These are phyloP conservation scores for Spizaetus ornatus DNA, from an alignment of 2,113 vertebrate species.

Conservation along the genomic window DNA sequence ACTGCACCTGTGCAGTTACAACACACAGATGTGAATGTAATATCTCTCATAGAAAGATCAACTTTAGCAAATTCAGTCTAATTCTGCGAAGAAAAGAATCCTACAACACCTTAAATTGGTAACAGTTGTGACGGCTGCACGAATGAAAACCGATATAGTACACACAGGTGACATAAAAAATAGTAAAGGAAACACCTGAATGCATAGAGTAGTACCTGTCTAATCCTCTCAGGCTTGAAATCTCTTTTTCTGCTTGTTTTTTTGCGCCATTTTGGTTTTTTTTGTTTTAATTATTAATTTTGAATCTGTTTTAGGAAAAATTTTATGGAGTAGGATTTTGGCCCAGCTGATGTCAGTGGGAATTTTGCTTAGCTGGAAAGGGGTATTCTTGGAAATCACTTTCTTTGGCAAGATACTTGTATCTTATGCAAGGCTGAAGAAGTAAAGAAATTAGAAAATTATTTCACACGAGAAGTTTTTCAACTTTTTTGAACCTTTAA, in stretches of 20 bases:
- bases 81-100: not conserved
- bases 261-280: not conserved
- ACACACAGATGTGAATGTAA: not conserved
- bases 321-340: not conserved
- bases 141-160: no score
- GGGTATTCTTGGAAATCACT: not conserved
- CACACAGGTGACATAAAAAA: not conserved
- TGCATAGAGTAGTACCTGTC: no score
- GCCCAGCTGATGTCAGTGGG: not conserved
- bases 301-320: not conserved
- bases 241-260: not conserved
- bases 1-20: not conserved
- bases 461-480: not conserved
- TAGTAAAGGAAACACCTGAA: not conserved
- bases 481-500: not conserved
- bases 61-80: not conserved
- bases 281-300: not conserved
- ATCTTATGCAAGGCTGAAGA: not conserved
- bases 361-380: not conserved
- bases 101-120: not conserved
- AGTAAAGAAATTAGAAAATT: not conserved
- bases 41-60: not conserved
- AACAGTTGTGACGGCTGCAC: not conserved
- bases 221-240: not conserved
- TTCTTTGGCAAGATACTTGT: not conserved